Evolutionary conservation across 1,140 invertebrate genomes (phyloP), one percentile per base, ranked within the genome.

Genomic region (Chrysopa pallens): DNA sequence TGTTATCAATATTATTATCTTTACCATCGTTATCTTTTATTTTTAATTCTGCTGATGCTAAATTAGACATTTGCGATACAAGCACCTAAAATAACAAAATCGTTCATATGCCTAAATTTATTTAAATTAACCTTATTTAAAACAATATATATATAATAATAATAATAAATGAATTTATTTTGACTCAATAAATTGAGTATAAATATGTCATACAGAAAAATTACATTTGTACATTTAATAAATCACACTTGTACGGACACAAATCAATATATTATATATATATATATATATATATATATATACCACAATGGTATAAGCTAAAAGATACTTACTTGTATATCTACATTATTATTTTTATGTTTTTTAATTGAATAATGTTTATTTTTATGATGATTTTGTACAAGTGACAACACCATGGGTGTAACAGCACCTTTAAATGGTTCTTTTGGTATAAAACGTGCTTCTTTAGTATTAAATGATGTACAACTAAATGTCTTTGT

Each of bases 401-500:
- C 66, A 44, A n/a, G n/a, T n/a, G n/a, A n/a, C n/a, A n/a, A n/a
- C n/a, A n/a, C n/a, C n/a, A 88, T 79, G 37, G 81, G 80, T 58
- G 78, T 82, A 0, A 86, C 78, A 47, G 85, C 84, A 42, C 75
- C 84, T 55, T 85, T 82, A 52, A 88, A 90, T 0, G 87, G 87
- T 54, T 91, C 87, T 52, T 84, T 88, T 1, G 86, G 86, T 14
- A 91, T 72, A 63, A 90, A 90, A 57, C 84, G 86, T 1, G 83
- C 80, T 51, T 79, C 76, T 52, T 78, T 84, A 0, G 68, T 70
- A 57, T 77, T 44, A 27, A 55, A 42, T 41, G n/a, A n/a, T n/a
- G n/a, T n/a, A n/a, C n/a, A n/a, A n/a, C n/a, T n/a, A n/a, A n/a
- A n/a, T n/a, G n/a, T n/a, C n/a, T n/a, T n/a, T n/a, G n/a, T n/a